Conservation (phyloP, 2,797 vertebrate species). For the Glossophaga mutica region DNA sequence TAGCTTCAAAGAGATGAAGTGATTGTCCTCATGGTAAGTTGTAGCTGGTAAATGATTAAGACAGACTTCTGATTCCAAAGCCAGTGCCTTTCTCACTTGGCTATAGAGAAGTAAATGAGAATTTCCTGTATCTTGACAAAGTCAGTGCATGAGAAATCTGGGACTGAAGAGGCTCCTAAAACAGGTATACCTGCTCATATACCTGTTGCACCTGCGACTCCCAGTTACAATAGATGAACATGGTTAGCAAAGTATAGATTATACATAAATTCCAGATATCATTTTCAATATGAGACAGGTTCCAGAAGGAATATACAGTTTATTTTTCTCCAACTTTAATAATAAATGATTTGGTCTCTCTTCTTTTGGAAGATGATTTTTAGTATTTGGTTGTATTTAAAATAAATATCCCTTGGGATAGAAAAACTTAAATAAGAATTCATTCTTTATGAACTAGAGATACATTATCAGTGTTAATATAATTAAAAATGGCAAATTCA, state of each 20-base stretch:
- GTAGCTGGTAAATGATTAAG: neutral
- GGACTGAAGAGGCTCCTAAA: neutral
- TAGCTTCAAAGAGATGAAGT: neutral
- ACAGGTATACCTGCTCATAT: neutral
- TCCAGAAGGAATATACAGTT: neutral
- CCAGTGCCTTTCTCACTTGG: neutral
- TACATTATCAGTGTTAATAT: neutral
- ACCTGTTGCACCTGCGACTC: neutral
- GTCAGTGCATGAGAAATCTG: neutral
- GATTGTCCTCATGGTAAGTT: neutral
- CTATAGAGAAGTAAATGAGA: neutral
- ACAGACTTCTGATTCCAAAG: neutral
- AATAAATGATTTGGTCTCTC: neutral
- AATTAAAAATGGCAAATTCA: slow-evolving; percentile 38
- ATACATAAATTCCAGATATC: neutral
- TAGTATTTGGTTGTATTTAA: neutral
- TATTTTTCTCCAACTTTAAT: neutral
- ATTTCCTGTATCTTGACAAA: neutral
- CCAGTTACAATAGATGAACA: neutral
- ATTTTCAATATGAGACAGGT: neutral
- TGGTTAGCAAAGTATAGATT: neutral
- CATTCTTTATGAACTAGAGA: neutral
- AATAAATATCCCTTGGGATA: neutral
- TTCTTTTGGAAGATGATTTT: neutral
- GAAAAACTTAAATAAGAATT: neutral